phyloP scores from a whole-genome alignment of 2,888 invertebrate species.

The Branchipolynoe longqiensis region DNA sequence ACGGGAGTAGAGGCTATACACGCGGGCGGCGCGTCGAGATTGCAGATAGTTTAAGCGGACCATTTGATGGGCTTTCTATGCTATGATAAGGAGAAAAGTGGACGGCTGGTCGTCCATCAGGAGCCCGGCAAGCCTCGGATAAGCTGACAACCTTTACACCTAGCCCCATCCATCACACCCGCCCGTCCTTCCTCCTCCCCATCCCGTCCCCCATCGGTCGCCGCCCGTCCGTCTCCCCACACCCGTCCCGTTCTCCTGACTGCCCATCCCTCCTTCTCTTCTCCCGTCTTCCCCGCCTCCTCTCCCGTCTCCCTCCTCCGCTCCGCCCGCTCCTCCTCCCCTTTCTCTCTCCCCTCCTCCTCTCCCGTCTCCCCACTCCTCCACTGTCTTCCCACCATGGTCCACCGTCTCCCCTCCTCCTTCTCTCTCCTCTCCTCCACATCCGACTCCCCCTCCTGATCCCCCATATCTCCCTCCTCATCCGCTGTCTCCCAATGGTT shows the following conservation, averaged over 20 bases:
- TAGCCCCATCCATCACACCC: neutral
- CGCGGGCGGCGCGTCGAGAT: neutral
- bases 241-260: neutral
- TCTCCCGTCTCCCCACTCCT: neutral
- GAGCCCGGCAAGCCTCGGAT: neutral
- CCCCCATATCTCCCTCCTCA: neutral
- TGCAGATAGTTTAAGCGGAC: constrained; percentile 34
- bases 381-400: neutral
- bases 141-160: constrained; percentile 41
- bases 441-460: neutral
- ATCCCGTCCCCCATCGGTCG: neutral
- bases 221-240: neutral
- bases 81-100: constrained; percentile 21
- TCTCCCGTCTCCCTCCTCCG: neutral
- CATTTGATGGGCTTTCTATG: constrained; percentile 20
- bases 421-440: neutral
- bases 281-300: neutral
- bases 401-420: neutral
- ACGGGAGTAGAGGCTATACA: neutral
- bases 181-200: neutral
- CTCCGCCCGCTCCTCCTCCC: neutral
- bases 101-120: constrained; percentile 21
- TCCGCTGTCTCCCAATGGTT: neutral
- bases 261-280: neutral
- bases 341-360: neutral